These are phyloP conservation scores for Lepidocolaptes lacrymiger DNA, from an alignment of 2,797 vertebrate genomes.

Conservation along the genomic window DNA sequence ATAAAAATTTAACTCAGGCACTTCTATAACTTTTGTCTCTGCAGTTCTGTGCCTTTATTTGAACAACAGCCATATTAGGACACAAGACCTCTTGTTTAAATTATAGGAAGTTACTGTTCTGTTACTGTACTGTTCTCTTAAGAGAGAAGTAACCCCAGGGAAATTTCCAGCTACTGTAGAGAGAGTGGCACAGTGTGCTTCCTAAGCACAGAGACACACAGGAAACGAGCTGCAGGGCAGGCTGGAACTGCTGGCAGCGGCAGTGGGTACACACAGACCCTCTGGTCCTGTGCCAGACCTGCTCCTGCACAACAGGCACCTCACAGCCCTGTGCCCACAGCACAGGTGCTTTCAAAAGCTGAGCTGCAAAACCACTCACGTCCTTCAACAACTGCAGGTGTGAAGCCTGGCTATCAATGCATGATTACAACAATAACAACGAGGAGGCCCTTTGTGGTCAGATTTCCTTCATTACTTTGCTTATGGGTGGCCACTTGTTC, in stretches of 20 bases:
- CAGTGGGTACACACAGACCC: not conserved
- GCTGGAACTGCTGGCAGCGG: not conserved
- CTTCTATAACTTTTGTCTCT: not conserved
- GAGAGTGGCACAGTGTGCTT: not conserved
- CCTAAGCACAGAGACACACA: not conserved
- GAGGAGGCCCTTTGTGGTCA: not conserved
- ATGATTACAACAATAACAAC: not conserved
- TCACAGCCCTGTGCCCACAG: not conserved
- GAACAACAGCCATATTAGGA: not conserved
- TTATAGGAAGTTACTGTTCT: constrained; percentile 4
- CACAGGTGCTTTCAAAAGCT: not conserved
- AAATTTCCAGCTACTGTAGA: constrained; percentile 29
- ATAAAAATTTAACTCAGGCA: not conserved
- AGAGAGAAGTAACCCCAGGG: constrained; percentile 14
- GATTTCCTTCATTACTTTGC: not conserved
- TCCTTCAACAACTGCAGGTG: not conserved
- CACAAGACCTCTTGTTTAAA: constrained; percentile 40
- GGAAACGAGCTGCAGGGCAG: constrained; percentile 7
- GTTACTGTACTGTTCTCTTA: not conserved
- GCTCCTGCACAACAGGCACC: rapidly evolving
- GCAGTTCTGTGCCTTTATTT: not conserved
- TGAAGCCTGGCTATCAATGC: not conserved
- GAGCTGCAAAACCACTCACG: not conserved
- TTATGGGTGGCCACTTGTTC: not conserved
- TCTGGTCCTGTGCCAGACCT: not conserved